Percentiles rank a stretch among this genome's conserved stretches.
These are phyloP conservation scores for Dinocampus coccinellae DNA, from an alignment of 2,888 invertebrate species.

Conservation along the genomic window DNA sequence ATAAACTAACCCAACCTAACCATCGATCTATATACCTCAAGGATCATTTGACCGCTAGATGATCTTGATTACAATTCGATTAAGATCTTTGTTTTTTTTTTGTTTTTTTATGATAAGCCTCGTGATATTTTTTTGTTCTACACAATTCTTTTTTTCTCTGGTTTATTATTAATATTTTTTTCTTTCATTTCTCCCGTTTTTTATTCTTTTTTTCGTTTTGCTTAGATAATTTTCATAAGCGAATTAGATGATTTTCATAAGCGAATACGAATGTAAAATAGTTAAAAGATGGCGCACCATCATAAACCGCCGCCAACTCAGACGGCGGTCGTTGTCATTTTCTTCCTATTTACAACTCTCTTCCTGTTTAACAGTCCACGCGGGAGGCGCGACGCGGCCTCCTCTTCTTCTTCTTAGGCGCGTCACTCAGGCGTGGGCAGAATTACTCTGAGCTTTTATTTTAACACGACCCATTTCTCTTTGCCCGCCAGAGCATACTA, in stretches of 20 bases:
- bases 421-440: conserved; percentile 51
- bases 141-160: too few relatives aligned
- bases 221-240: too few relatives aligned
- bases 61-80: conserved; percentile 48
- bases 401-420: conserved; percentile 25
- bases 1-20: conserved; percentile 4
- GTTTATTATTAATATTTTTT: not conserved
- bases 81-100: conserved; percentile 44
- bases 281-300: not conserved
- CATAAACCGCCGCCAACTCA: conserved; percentile 13
- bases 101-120: not conserved
- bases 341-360: conserved; percentile 33
- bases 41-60: conserved; percentile 48
- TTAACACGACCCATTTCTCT: conserved; percentile 57
- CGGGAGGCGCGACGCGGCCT: conserved; percentile 13
- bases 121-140: too few relatives aligned
- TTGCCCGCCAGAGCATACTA: conserved; percentile 33
- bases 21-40: conserved; percentile 37
- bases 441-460: conserved; percentile 55
- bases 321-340: conserved; percentile 29
- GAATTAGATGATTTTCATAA: not conserved
- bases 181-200: not conserved
- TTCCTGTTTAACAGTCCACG: conserved; percentile 22
- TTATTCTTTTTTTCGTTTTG: not conserved
- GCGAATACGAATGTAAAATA: not conserved